Evolutionary conservation across 1,140 invertebrate genomes (phyloP).

Genomic region (Zeugodacus cucurbitae): DNA sequence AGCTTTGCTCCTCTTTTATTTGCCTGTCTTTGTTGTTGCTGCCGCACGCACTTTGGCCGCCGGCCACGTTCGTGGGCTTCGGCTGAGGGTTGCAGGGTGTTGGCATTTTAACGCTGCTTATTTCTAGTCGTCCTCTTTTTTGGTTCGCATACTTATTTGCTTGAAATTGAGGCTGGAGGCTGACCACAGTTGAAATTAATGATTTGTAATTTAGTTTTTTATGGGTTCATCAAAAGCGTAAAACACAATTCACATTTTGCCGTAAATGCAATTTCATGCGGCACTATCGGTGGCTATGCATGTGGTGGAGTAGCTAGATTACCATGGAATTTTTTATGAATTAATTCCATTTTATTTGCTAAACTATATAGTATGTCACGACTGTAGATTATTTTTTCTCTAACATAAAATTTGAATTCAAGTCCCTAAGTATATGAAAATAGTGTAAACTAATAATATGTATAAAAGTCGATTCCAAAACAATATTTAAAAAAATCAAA

Average conservation of each 20-base stretch:
- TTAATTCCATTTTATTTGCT: too few species aligned
- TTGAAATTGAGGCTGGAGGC: neutral
- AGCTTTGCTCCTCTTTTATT: slow-evolving; percentile 1
- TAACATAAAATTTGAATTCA: too few species aligned
- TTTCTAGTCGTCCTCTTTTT: neutral
- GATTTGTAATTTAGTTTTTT: slow-evolving; percentile 28
- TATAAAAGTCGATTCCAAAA: too few species aligned
- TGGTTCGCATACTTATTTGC: neutral
- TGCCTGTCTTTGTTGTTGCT: neutral
- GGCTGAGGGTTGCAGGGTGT: neutral
- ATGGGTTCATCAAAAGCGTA: neutral
- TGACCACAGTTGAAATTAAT: neutral
- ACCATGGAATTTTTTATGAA: too few species aligned
- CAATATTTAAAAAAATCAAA: too few species aligned
- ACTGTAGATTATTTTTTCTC: too few species aligned
- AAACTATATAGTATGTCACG: too few species aligned
- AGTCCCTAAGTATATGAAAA: too few species aligned
- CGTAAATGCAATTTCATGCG: neutral
- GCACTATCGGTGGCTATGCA: too few species aligned
- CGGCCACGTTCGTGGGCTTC: neutral
- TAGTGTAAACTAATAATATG: too few species aligned
- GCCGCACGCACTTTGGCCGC: neutral
- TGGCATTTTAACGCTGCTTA: neutral
- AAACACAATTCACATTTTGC: neutral
- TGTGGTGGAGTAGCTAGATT: too few species aligned